Base-by-base conservation (phyloP, 2,797 vertebrate species). In the Hirundo rustica region DNA sequence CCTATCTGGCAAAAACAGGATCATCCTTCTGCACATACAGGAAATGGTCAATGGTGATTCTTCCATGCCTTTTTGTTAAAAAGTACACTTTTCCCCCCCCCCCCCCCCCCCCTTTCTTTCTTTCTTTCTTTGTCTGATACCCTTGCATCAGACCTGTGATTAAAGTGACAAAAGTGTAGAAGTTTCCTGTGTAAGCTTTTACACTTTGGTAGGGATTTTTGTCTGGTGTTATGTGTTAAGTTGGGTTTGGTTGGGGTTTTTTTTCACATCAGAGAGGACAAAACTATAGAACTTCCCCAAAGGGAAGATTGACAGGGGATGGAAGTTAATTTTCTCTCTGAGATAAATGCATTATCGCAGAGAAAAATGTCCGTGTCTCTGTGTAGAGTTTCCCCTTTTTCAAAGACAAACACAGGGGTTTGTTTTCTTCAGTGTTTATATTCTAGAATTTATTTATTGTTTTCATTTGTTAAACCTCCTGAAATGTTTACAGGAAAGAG, bases 391-490 rank as follows among this genome's bases (percentile, higher is more conserved):
- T 77, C 25, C 8, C 10, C 44, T 87, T 80, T 68, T 79, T 61
- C 27, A 47, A 71, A 67, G 45, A 12, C 36, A 77, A 67, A 47
- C 11, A 48, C 30, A 5, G 0, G 0, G 1, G 1, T 73, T 78
- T 61, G 20, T 70, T 85, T 83, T 48, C 40, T 74, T 74, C 32
- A 60, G 10, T 11, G 14, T 93, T 78, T 84, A 20, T 42, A 38
- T 62, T 91, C 18, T 68, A 54, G 47, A 61, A 66, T 87, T 54
- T 87, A 67, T 92, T 93, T 84, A 66, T 60, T 72, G 29, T 38
- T 92, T 94, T 88, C 20, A 45, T 92, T 88, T 83, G 44, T 85
- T 94, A 58, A 83, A 45, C 38, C n/a, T 92, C 40, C 42, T 77
- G 57, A 92, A 93, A 54, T 79, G 66, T 77, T 92, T 95, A 72